Conservation (phyloP, 2,113 vertebrate species). For the Eleginops maclovinus region DNA sequence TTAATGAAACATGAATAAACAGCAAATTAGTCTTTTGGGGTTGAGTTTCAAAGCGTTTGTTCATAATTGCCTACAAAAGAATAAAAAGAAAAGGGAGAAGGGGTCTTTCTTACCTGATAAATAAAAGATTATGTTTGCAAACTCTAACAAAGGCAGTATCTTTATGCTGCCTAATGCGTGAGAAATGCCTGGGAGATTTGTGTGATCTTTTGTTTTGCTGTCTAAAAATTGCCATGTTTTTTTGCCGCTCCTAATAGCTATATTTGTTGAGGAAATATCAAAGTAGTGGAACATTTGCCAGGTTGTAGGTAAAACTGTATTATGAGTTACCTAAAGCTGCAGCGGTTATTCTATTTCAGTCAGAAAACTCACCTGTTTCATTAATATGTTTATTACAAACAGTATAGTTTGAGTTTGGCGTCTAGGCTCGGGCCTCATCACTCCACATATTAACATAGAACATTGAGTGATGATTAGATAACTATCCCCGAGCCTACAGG, state of each 20-base stretch:
- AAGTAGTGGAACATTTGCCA: conserved; percentile 1
- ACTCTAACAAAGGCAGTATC: conserved; percentile 28
- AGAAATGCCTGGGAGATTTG: conserved; percentile 34
- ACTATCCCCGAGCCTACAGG: too few relatives aligned
- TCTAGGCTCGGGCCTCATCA: too few relatives aligned
- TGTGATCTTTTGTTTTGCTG: conserved; percentile 24
- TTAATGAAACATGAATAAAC: conserved; percentile 60
- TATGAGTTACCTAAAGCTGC: background rate
- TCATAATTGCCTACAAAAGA: conserved; percentile 39
- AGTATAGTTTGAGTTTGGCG: too few relatives aligned
- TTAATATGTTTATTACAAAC: too few relatives aligned
- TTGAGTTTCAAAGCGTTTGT: conserved; percentile 29
- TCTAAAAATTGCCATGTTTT: background rate
- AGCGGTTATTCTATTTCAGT: background rate
- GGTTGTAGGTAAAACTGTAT: conserved; percentile 2
- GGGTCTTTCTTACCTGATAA: conserved; percentile 45
- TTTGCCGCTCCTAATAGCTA: background rate
- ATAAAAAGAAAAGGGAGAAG: conserved; percentile 19
- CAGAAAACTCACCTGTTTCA: too few relatives aligned
- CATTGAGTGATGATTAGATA: too few relatives aligned
- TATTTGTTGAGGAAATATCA: background rate
- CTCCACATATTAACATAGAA: too few relatives aligned
- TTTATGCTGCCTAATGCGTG: background rate
- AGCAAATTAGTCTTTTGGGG: conserved; percentile 38
- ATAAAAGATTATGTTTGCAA: conserved; percentile 57